Evolutionary conservation across 2,113 vertebrate species (phyloP), one percentile per base, ranked within the genome.

Genomic region (Panthera uncia): DNA sequence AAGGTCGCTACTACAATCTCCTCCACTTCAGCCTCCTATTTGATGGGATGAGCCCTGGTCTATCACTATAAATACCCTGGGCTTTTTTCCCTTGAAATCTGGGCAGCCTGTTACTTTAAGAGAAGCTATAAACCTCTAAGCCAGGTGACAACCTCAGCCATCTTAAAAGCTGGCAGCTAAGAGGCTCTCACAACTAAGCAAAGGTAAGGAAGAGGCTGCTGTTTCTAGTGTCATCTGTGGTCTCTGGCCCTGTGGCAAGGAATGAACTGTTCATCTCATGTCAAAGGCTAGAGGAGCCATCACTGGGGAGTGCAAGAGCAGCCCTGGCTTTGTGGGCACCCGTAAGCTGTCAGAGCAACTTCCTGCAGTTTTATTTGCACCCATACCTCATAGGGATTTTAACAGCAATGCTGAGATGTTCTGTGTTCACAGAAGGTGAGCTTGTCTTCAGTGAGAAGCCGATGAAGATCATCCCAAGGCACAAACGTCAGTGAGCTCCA

Each of bases 1-100:
- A 97, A 98, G 83, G 48, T 97, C 74, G 11, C 45, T 65, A 38
- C 92, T 88, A 84, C 97, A 94, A 97, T 97, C 55, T 81, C 74
- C 61, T 94, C 92, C 83, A 50, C 90, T 96, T 68, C 96, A 91
- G 86, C 94, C 92, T 97, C 87, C 92, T 97, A 87, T 91, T 80
- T 94, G 85, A 90, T 84, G 94, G 88, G 57, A 91, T 84, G 92
- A 97, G 91, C 11, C 93, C 91, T 82, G 52, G 2, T 79, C 76
- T 91, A 95, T 61, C 81, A 66, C 80, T 97, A 91, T 94, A 98
- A 97, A 97, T 94, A 94, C 50, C 96, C 86, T 36, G 88, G 63
- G 63, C 41, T 65, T 52, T 55, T 41, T 65, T 33, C 48, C 57
- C 92, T 95, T 66, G 92, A 98, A 86, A 88, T 97, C 89, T 95